Evolutionary conservation across 2,797 vertebrate species (phyloP).

Genomic region (Leucoraja ocellata): DNA sequence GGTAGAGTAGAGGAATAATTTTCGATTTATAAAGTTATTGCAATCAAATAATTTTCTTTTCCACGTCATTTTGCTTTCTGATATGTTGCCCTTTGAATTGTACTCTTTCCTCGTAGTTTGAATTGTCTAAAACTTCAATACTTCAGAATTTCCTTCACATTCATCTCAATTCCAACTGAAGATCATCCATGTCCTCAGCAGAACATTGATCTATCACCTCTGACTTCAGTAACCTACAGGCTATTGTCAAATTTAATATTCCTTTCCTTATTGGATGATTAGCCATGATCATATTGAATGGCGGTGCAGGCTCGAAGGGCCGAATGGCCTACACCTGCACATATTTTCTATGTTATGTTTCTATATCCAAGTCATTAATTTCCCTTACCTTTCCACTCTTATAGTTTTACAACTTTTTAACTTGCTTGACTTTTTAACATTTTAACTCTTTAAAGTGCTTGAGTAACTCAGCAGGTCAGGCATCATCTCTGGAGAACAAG

Average conservation of each 20-base stretch:
- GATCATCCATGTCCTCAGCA: neutral
- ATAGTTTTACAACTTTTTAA: neutral
- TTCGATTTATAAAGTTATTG: neutral
- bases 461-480: no score
- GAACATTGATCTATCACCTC: neutral
- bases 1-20: no score
- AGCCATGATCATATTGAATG: no score
- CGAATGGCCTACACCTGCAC: no score
- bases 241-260: neutral
- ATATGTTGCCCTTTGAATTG: neutral
- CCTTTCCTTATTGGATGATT: neutral
- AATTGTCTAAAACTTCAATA: no score
- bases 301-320: no score
- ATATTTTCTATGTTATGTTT: no score
- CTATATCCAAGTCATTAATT: neutral
- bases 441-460: no score
- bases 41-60: neutral
- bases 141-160: no score
- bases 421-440: no score
- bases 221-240: neutral
- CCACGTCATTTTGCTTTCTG: neutral
- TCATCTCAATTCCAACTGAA: neutral
- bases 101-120: no score
- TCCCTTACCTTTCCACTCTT: neutral
- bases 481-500: no score